Evolutionary conservation across 2,888 invertebrate species (phyloP).

Genomic region (Harmothoe impar): DNA sequence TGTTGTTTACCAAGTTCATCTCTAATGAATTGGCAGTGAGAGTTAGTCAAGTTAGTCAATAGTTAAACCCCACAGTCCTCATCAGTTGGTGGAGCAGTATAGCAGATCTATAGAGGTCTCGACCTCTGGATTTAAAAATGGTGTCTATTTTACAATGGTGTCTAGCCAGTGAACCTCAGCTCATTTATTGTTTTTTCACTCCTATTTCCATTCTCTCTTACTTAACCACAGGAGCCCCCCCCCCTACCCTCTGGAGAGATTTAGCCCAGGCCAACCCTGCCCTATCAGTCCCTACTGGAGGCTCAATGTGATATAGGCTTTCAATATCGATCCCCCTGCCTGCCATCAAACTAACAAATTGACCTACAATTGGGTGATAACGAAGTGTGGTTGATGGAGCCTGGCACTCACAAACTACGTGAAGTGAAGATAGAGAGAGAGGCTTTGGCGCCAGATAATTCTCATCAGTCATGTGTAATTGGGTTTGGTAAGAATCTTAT

Average conservation of each 20-base stretch:
- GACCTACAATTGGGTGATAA: conserved; percentile 50
- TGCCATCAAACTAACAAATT: conserved; percentile 42
- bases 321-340: not conserved
- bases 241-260: not conserved
- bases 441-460: conserved; percentile 41
- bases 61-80: too few species aligned
- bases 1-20: too few species aligned
- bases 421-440: conserved; percentile 47
- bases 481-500: conserved; percentile 37
- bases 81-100: too few species aligned
- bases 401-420: conserved; percentile 41
- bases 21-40: too few species aligned
- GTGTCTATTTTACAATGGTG: too few species aligned
- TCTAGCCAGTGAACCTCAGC: too few species aligned
- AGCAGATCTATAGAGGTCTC: too few species aligned
- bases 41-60: too few species aligned
- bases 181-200: too few species aligned
- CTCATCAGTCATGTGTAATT: conserved; percentile 55
- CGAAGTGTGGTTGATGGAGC: conserved; percentile 31
- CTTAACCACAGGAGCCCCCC: too few species aligned
- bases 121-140: too few species aligned
- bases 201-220: too few species aligned
- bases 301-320: not conserved
- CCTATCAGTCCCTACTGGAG: not conserved
- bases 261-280: not conserved